Conservation (phyloP, 2,113 vertebrate genomes). For the Parotia lawesii region DNA sequence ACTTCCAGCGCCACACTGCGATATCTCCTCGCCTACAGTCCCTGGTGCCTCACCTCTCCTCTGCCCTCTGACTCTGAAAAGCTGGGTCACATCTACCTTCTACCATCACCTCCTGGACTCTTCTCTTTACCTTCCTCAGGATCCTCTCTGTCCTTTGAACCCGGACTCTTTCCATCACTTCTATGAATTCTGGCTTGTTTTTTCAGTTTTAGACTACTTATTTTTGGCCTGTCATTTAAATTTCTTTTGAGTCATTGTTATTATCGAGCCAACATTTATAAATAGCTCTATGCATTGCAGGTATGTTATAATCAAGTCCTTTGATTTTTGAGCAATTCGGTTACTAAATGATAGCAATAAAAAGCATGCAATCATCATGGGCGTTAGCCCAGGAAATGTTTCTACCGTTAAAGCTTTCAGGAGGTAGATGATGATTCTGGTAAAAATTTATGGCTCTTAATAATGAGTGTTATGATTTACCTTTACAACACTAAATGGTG, state of each 20-base stretch:
- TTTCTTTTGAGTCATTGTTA: slow-evolving; percentile 35
- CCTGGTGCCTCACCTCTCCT: neutral
- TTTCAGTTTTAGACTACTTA: slow-evolving; percentile 7
- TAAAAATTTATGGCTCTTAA: neutral
- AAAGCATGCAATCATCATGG: neutral
- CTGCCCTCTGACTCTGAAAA: neutral
- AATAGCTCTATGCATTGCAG: slow-evolving; percentile 13
- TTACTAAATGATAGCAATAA: slow-evolving; percentile 21
- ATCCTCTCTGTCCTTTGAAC: neutral
- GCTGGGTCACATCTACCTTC: neutral
- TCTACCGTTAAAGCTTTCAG: neutral
- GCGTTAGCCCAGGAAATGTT: neutral
- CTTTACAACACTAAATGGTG: neutral
- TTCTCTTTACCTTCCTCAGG: neutral
- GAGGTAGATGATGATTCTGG: neutral
- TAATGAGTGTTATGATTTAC: neutral
- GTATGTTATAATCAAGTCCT: slow-evolving; percentile 12
- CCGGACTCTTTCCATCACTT: neutral
- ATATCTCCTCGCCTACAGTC: neutral
- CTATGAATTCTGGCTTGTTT: neutral
- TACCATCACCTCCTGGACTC: neutral
- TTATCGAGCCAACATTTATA: slow-evolving; percentile 18
- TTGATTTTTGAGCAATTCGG: slow-evolving; percentile 31
- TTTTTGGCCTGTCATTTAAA: slow-evolving; percentile 8
- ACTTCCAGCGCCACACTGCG: neutral